These are phyloP conservation scores for Pherbina coryleti DNA, from an alignment of 2,888 invertebrate genomes.

Conservation along the genomic window DNA sequence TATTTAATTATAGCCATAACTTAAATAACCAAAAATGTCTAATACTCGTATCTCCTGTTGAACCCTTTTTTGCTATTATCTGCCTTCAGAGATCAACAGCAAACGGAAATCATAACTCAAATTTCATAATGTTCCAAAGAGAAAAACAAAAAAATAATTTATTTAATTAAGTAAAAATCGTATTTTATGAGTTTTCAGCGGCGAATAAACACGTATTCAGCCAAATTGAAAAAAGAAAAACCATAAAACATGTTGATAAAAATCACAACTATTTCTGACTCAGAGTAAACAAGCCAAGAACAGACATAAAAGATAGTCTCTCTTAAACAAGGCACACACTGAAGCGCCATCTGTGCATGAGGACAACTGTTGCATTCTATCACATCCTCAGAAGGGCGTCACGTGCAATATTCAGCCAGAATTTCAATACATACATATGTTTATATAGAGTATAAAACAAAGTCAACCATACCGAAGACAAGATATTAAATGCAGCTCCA, in stretches of 20 bases:
- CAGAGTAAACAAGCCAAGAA: too few species aligned
- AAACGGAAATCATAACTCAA: constrained; percentile 32
- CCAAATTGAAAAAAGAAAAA: constrained; percentile 51
- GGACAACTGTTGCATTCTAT: constrained; percentile 18
- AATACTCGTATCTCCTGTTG: too few species aligned
- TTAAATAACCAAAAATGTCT: too few species aligned
- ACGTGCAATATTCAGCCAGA: constrained; percentile 4
- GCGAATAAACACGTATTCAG: constrained; percentile 44
- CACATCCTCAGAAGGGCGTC: constrained; percentile 30
- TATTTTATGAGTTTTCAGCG: constrained; percentile 23
- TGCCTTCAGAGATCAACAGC: not conserved
- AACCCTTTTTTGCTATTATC: too few species aligned
- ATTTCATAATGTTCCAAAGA: not conserved
- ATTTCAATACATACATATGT: not conserved
- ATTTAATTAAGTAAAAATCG: constrained; percentile 13
- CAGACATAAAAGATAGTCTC: too few species aligned
- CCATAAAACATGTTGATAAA: constrained; percentile 53
- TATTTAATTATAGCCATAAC: too few species aligned
- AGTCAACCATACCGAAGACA: constrained; percentile 36
- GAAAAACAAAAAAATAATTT: not conserved
- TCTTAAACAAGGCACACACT: too few species aligned
- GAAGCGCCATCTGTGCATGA: constrained; percentile 20
- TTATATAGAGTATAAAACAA: not conserved
- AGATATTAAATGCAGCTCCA: constrained; percentile 34
- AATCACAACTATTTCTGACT: constrained; percentile 39